phyloP scores from a whole-genome alignment of 2,797 vertebrate species.

The Monodelphis domestica region DNA sequence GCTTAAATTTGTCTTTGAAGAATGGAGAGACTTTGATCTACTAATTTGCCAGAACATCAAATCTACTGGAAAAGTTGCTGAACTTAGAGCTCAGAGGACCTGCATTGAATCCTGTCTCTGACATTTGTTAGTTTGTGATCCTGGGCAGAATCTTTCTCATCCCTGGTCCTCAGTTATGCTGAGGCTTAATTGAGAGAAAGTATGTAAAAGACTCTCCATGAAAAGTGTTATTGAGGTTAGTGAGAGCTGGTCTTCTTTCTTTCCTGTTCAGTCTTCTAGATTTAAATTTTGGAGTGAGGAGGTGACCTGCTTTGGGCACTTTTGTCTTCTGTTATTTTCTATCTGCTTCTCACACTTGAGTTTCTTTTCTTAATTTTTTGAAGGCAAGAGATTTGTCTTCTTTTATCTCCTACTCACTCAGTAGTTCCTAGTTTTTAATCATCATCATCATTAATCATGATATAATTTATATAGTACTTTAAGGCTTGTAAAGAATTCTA shows the following conservation, averaged over 20 bases:
- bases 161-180: background rate
- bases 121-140: background rate
- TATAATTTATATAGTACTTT: background rate
- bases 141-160: background rate
- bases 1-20: background rate
- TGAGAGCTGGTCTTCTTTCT: background rate
- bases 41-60: background rate
- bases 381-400: background rate
- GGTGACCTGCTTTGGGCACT: background rate
- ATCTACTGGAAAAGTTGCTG: background rate
- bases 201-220: background rate
- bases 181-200: background rate
- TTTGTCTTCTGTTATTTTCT: background rate
- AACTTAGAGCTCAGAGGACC: background rate
- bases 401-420: background rate
- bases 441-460: background rate
- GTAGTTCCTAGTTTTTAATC: background rate
- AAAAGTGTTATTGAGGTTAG: background rate
- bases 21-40: background rate
- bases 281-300: background rate
- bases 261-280: background rate
- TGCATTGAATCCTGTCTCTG: background rate
- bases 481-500: background rate
- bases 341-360: background rate
- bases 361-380: background rate